Evolutionary conservation across 2,113 vertebrate genomes (phyloP), one percentile per base, ranked within the genome.

Genomic region (Spheniscus mendiculus): DNA sequence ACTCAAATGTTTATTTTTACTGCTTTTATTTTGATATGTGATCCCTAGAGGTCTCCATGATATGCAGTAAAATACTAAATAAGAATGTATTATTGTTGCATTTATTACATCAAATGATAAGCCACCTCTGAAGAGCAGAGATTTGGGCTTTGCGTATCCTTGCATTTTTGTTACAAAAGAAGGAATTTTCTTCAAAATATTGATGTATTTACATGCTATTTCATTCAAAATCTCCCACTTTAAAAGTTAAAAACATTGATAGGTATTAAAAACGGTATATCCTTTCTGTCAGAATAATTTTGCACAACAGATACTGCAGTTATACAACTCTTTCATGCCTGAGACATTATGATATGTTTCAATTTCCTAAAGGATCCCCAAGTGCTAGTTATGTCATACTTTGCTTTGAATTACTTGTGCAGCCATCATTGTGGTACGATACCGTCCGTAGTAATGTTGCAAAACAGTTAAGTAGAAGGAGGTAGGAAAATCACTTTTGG

Each of bases 1-100:
- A 50, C 29, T 59, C 45, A 63, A 19, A 86, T 83, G 45, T 67
- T 95, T 94, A 62, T 87, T 90, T 70, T 80, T 78, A 36, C 63
- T 90, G 71, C 53, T 91, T 97, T 81, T 89, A 72, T 94, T 92
- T 95, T 92, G 66, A 87, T 93, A 32, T 59, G 56, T 89, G 42
- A 94, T 53, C 74, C 70, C 78, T 91, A 71, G 70, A 80, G 69
- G 65, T 83, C 73, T 89, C 34, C 19, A 15, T 87, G 59, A 83
- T 74, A 73, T 7, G 21, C 42, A 36, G 55, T 73, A 77, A 94
- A 83, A 69, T 91, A 65, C 49, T 59, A 67, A 93, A 58, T 45
- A 90, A 76, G n/a, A 80, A 59, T 78, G 9, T 70, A 59, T 56
- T 93, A 61, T 74, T 74, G 12, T 81, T 89, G 26, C 12, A 2